These are phyloP conservation scores for Kobus ellipsiprymnus DNA, from an alignment of 2,113 vertebrate genomes.

Conservation along the genomic window DNA sequence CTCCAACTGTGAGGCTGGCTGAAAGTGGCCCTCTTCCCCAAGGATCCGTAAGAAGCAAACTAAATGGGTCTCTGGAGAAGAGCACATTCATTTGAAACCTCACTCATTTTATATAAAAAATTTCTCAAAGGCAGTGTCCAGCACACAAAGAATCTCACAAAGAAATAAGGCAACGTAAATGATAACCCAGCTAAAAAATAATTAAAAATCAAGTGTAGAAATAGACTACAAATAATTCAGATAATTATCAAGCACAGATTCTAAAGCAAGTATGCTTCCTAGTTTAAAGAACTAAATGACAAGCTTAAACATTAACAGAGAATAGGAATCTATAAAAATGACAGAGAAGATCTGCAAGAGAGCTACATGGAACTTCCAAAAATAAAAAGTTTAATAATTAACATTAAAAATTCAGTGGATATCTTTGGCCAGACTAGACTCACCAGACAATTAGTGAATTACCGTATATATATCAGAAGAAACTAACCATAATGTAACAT, in stretches of 20 bases:
- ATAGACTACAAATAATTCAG: neutral
- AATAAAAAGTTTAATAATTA: neutral
- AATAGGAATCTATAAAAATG: neutral
- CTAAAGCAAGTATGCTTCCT: neutral
- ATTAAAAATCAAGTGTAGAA: neutral
- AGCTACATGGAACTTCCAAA: neutral
- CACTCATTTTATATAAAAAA: neutral
- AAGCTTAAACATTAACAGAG: neutral
- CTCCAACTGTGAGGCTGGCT: neutral
- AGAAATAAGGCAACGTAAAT: neutral
- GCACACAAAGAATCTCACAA: neutral
- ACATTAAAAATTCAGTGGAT: neutral
- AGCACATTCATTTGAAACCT: neutral
- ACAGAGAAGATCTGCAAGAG: neutral
- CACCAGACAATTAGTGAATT: neutral
- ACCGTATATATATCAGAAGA: neutral
- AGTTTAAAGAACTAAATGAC: neutral
- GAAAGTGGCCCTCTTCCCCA: neutral
- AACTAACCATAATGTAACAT: neutral
- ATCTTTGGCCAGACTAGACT: neutral
- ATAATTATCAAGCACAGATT: neutral
- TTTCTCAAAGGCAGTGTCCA: neutral
- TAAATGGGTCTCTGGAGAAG: neutral
- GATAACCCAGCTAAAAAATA: neutral
- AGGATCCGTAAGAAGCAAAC: neutral